These are phyloP conservation scores for Procavia capensis DNA, from an alignment of 2,113 vertebrate genomes.

Conservation along the genomic window DNA sequence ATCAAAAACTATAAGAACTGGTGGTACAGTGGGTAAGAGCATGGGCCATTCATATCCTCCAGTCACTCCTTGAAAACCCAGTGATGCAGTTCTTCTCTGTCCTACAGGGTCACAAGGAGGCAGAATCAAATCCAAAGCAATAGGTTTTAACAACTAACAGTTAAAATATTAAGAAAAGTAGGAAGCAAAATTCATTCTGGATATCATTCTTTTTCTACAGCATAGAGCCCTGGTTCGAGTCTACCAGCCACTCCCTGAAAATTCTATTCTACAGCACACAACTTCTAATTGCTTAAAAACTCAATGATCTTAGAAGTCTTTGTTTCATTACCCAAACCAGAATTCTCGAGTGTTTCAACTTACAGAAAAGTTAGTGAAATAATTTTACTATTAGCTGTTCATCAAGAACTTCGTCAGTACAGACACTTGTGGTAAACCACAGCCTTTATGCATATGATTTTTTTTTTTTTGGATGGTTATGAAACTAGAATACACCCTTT, in stretches of 20 bases:
- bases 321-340: background rate
- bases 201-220: background rate
- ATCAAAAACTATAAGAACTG: background rate
- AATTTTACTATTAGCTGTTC: conserved; percentile 1
- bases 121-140: too few species aligned
- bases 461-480: background rate
- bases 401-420: background rate
- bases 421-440: conserved; percentile 2
- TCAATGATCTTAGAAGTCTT: background rate
- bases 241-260: too few species aligned
- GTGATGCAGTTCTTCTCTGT: too few species aligned
- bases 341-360: background rate
- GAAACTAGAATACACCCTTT: background rate
- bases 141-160: background rate
- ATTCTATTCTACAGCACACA: background rate
- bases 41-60: too few species aligned
- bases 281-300: background rate
- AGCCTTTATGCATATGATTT: background rate
- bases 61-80: too few species aligned
- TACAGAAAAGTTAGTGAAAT: conserved; percentile 17
- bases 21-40: too few species aligned
- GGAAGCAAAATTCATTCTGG: background rate
- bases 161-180: background rate
- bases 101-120: too few species aligned
- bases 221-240: background rate